phyloP scores from a whole-genome alignment of 2,888 invertebrate genomes.

The Chrysopilus asiliformis region DNA sequence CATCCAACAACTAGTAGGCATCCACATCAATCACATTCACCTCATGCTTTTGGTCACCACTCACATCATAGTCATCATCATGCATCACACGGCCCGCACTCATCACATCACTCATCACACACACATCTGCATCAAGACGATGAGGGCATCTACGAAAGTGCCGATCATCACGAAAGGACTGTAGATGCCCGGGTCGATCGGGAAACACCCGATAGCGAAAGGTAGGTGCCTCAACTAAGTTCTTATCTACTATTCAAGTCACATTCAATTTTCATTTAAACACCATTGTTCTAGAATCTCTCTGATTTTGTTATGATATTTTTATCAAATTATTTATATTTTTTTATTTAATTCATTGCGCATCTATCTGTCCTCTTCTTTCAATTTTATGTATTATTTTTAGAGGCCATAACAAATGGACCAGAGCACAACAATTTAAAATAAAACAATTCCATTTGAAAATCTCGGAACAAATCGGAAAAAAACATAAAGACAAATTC shows the following conservation, averaged over 20 bases:
- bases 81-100: conserved; percentile 36
- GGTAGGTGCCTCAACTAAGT: conserved; percentile 42
- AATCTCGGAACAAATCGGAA: too few species aligned
- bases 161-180: conserved; percentile 57
- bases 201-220: conserved; percentile 79
- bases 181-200: conserved; percentile 55
- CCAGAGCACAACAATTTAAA: too few species aligned
- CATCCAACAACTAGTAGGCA: conserved; percentile 35
- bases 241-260: too few species aligned
- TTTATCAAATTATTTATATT: too few species aligned
- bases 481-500: too few species aligned
- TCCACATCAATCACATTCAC: conserved; percentile 43
- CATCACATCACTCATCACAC: conserved; percentile 42
- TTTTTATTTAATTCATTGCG: too few species aligned
- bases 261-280: too few species aligned
- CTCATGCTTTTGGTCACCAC: conserved; percentile 38
- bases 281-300: too few species aligned
- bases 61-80: conserved; percentile 38
- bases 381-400: too few species aligned
- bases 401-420: conserved; percentile 11
- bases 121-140: conserved; percentile 54
- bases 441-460: too few species aligned
- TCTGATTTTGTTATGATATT: too few species aligned
- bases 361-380: too few species aligned
- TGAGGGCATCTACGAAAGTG: conserved; percentile 79